Evolutionary conservation across 1,140 invertebrate species (phyloP).

Genomic region (Phymastichus coffea): DNA sequence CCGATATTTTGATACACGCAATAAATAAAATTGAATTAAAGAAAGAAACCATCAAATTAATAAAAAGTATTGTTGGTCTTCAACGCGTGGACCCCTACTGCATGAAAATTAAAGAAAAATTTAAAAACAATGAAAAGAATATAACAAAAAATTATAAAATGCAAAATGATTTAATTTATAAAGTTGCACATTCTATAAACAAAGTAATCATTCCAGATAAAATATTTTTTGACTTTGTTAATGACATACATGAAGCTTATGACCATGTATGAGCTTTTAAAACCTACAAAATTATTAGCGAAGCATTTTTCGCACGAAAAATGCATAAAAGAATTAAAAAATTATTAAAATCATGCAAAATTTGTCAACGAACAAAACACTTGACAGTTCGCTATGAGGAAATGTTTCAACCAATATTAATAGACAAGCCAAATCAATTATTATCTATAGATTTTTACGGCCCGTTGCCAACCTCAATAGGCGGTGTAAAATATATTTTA

Average conservation of each 20-base stretch:
- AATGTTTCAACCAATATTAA: background rate
- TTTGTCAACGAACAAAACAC: constrained; percentile 17
- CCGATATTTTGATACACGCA: too few species aligned
- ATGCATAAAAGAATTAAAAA: constrained; percentile 26
- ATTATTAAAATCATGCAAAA: constrained; percentile 17
- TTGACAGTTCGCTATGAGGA: background rate
- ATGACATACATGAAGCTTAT: constrained; percentile 31
- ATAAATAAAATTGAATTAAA: background rate
- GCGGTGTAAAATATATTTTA: constrained; percentile 5
- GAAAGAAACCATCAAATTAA: background rate
- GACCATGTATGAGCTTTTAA: constrained; percentile 38
- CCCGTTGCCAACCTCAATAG: background rate
- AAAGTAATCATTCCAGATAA: background rate
- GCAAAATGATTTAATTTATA: background rate
- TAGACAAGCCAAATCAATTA: background rate
- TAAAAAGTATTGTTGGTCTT: background rate
- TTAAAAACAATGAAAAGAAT: background rate
- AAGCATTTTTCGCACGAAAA: constrained; percentile 33
- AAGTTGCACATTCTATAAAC: background rate
- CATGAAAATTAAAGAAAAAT: background rate
- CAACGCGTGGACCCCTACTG: background rate
- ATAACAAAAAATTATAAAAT: too few species aligned
- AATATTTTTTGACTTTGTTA: background rate
- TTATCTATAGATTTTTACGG: constrained; percentile 23
- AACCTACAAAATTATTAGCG: constrained; percentile 31